A percentile compares a stretch with the other conserved stretches of the same genome.
phyloP scores from a whole-genome alignment of 2,797 vertebrate genomes.

The Notolabrus celidotus region DNA sequence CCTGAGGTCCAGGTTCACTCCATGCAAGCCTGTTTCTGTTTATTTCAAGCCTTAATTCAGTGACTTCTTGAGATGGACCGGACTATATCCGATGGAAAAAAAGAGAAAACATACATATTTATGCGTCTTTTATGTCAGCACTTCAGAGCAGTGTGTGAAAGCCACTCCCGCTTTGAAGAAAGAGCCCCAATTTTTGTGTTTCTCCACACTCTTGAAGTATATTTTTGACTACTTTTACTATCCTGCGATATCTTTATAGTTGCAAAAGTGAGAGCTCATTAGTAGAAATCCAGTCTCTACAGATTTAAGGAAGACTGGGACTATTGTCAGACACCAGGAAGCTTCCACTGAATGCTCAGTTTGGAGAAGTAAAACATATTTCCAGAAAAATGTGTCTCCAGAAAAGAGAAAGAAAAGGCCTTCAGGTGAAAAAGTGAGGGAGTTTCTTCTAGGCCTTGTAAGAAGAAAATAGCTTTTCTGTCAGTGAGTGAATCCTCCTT shows the following conservation, averaged over 20 bases:
- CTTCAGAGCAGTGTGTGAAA: constrained; percentile 61
- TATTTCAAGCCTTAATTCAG: constrained; percentile 44
- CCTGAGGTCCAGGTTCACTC: constrained; percentile 27
- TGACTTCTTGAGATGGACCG: constrained; percentile 25
- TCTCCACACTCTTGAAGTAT: constrained; percentile 23
- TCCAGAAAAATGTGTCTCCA: constrained; percentile 28
- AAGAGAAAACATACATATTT: constrained; percentile 52
- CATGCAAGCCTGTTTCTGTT: constrained; percentile 35
- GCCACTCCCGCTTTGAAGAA: constrained; percentile 53
- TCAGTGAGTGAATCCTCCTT: constrained; percentile 45
- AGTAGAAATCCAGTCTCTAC: constrained; percentile 19
- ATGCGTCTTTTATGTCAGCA: constrained; percentile 54
- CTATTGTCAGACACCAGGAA: background rate
- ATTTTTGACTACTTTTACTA: constrained; percentile 5
- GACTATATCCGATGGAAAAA: constrained; percentile 24
- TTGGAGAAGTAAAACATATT: constrained; percentile 23
- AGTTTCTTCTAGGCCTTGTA: constrained; percentile 1
- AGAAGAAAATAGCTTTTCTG: constrained; percentile 25
- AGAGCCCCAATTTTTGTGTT: constrained; percentile 43
- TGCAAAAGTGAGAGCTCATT: constrained; percentile 36
- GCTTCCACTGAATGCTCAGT: constrained; percentile 10
- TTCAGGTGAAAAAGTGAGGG: constrained; percentile 1
- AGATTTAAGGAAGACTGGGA: background rate
- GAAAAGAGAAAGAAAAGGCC: background rate
- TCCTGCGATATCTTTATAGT: constrained; percentile 18